Evolutionary conservation across 2,113 vertebrate genomes (phyloP), one percentile per base, ranked within the genome.

Genomic region (Rhagologus leucostigma): DNA sequence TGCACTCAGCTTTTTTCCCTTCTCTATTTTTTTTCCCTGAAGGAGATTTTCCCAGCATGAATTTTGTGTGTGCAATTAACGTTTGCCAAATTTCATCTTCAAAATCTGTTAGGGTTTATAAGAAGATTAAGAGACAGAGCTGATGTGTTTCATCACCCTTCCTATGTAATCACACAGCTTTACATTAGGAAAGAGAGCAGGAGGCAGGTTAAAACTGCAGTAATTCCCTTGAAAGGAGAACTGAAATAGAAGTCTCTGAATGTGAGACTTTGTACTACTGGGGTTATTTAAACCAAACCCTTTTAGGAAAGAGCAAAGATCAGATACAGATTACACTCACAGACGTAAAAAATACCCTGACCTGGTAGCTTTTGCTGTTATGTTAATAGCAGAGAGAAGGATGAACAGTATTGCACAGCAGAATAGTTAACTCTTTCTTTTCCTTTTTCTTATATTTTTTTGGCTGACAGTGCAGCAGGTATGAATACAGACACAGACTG

Each of bases 11-110:
- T 81, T 93, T 94, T 95, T 90, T 62, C 59, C 59, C 35, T 30
- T 70, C 18, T 62, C 41, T 53, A 1, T 49, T 50, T 80, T 68
- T 75, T 84, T n/a, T 13, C 14, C 14, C 84, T 83, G 91, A 95
- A 97, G 90, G 87, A 98, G 91, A 97, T 97, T 97, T 98, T 98
- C 97, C 93, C 95, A 97, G 97, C 84, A 59, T 96, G 96, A 96
- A 93, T 97, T 97, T 96, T 96, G 77, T 92, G 91, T 50, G 27
- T 97, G 95, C 93, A 97, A 97, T 98, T 98, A 98, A 97, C 90
- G 47, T 53, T 97, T 97, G 92, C 95, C 84, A 96, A 96, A 96
- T 96, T 96, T 97, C 90, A 95, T 94, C 87, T 96, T 81, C 83
- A 96, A 96, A 97, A 97, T 97, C 96, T 97, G 94, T 96, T 97